Base-by-base conservation (phyloP, 2,888 invertebrate genomes). In the Xanthorhoe designata region DNA sequence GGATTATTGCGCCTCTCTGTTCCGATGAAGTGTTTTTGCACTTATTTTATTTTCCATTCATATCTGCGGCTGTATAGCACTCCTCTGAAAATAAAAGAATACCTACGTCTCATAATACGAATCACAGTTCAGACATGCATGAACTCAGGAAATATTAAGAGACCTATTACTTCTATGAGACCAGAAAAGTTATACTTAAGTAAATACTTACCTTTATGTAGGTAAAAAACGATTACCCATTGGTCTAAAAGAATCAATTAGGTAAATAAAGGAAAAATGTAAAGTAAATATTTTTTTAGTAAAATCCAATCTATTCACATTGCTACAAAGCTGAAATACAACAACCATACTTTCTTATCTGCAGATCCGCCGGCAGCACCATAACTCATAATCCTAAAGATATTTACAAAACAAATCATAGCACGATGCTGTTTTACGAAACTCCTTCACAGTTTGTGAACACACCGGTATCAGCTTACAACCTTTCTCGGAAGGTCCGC, bases 1-100 rank as follows among this genome's bases (percentile, higher is more conserved):
- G 89, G 90, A 90, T 91, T 91, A 91, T 87, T 86, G 85, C 83
- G 68, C 75, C 77, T 66, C 80, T 87, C 84, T 87, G 83, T 87
- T 88, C 87, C 83, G 87, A 89, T 89, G 85, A 86, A 83, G 80
- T 81, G 81, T 82, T 83, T 82, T 78, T 77, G 71, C 81, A 78
- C 56, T 61, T 57, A 42, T 67, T 60, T 82, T 84, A 79, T 81
- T 83, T 87, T 84, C 82, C 75, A 77, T 51, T 68, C 57, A 55
- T 62, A 70, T 54, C 50, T 50, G 38, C 10, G 53, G n/a, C 7
- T 29, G 47, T 52, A 15, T 13, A 15, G 15, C 38, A 32, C 35
- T 18, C 15, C 42, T 45, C 35, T 24, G 18, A 45, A 38, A 50
- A 56, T 24, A 52, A 59, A 29, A 6, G 35, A 58, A 17, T 17